A percentile compares a stretch with the other conserved stretches of the same genome.
Evolutionary conservation across 2,113 vertebrate species (phyloP).

Genomic region (Petrocephalus zakoni): DNA sequence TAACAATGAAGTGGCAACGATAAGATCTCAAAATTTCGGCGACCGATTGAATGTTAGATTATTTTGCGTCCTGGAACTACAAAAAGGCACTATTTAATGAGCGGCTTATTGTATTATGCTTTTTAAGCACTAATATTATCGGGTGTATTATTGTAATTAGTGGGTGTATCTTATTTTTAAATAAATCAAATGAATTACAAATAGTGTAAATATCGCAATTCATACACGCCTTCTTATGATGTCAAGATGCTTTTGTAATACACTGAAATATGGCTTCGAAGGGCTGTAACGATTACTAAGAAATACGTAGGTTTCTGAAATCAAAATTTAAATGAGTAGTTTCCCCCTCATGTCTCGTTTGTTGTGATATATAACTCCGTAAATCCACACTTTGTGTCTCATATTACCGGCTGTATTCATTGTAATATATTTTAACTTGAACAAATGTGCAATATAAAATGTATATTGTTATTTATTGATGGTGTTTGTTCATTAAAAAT

Average conservation of each 20-base stretch:
- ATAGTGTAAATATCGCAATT: slow-evolving; percentile 46
- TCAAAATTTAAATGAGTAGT: slow-evolving; percentile 61
- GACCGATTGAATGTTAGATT: slow-evolving; percentile 59
- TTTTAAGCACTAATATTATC: slow-evolving; percentile 15
- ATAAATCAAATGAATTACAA: slow-evolving; percentile 41
- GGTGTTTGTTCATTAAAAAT: slow-evolving; percentile 99
- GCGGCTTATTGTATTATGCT: slow-evolving; percentile 31
- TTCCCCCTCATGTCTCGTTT: slow-evolving; percentile 83
- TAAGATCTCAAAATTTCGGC: slow-evolving; percentile 42
- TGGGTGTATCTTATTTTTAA: slow-evolving; percentile 26
- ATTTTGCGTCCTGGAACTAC: slow-evolving; percentile 46
- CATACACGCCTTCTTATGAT: slow-evolving; percentile 32
- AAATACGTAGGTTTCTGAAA: slow-evolving; percentile 74
- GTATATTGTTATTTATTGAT: slow-evolving; percentile 99
- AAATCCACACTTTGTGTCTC: slow-evolving; percentile 95
- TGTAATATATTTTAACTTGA: slow-evolving; percentile 95
- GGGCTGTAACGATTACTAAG: slow-evolving; percentile 66
- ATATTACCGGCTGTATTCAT: slow-evolving; percentile 96
- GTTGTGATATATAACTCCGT: slow-evolving; percentile 85
- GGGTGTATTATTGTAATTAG: slow-evolving; percentile 20
- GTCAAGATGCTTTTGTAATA: slow-evolving; percentile 53
- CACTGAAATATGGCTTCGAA: slow-evolving; percentile 62
- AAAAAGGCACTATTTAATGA: slow-evolving; percentile 43
- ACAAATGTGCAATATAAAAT: slow-evolving; percentile 99
- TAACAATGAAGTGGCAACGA: slow-evolving; percentile 40